phyloP scores from a whole-genome alignment of 2,113 vertebrate species.

The Eublepharis macularius region DNA sequence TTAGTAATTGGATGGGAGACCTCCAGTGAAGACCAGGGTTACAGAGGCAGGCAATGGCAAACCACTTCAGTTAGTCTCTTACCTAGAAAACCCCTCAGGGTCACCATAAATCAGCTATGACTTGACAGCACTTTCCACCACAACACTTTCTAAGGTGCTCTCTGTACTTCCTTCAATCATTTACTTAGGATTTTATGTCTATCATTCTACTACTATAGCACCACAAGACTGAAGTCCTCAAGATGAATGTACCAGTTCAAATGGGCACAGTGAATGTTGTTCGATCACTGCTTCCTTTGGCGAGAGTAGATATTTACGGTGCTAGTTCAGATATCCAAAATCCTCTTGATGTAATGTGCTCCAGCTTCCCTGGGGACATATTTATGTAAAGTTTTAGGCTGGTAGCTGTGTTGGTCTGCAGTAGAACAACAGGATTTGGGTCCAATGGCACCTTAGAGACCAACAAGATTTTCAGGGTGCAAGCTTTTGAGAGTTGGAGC shows the following conservation, averaged over 20 bases:
- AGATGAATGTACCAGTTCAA: neutral
- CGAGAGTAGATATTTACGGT: neutral
- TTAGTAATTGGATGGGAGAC: too few relatives aligned
- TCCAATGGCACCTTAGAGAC: too few relatives aligned
- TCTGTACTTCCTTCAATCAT: neutral
- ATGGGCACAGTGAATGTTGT: neutral
- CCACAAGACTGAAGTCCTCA: neutral
- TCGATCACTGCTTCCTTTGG: neutral
- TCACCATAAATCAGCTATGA: too few relatives aligned
- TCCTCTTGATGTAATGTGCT: neutral
- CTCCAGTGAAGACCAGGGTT: too few relatives aligned
- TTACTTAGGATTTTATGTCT: too few relatives aligned
- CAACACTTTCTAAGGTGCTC: neutral
- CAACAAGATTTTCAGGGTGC: too few relatives aligned
- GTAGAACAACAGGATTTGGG: too few relatives aligned
- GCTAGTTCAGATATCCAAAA: neutral
- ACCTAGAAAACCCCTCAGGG: too few relatives aligned
- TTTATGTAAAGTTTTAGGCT: neutral
- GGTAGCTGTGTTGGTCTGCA: too few relatives aligned
- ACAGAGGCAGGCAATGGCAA: too few relatives aligned
- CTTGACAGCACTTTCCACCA: neutral
- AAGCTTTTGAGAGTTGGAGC: too few relatives aligned
- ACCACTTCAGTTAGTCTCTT: too few relatives aligned
- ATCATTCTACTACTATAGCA: neutral
- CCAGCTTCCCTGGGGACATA: neutral